Evolutionary conservation across 2,797 vertebrate genomes (phyloP).

Genomic region (Coranthus polyacanthus): DNA sequence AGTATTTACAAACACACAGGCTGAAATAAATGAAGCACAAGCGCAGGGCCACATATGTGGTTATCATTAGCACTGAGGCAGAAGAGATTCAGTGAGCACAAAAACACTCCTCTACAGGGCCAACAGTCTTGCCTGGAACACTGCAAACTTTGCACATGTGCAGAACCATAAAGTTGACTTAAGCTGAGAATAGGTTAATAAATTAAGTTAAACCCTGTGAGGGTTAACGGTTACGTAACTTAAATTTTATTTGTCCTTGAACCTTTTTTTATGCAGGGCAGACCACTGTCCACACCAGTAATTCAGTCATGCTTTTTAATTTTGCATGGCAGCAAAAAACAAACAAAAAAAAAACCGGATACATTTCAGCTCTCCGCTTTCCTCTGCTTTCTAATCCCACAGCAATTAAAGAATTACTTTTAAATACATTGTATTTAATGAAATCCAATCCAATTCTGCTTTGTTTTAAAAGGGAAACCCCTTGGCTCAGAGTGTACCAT

Average conservation of each 20-base stretch:
- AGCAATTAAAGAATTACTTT: background rate
- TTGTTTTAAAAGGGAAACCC: background rate
- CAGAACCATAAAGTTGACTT: constrained; percentile 6
- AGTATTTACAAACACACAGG: constrained; percentile 50
- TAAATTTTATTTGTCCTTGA: background rate
- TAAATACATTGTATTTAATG: background rate
- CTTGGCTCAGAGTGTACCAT: constrained; percentile 10
- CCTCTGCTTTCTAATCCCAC: too few species aligned
- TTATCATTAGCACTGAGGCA: constrained; percentile 47
- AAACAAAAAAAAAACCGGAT: too few species aligned
- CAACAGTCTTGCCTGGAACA: constrained; percentile 18
- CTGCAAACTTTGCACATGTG: constrained; percentile 8
- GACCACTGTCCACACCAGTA: background rate
- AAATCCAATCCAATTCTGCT: background rate
- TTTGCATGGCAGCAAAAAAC: too few species aligned
- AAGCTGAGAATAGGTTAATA: background rate
- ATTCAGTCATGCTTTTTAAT: too few species aligned
- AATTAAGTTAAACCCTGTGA: background rate
- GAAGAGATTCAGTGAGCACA: constrained; percentile 36
- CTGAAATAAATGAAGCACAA: constrained; percentile 44
- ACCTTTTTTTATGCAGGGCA: background rate
- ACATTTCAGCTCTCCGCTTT: too few species aligned
- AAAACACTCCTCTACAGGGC: constrained; percentile 28
- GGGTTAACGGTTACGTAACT: constrained; percentile 24
- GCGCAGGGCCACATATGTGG: constrained; percentile 55